These are phyloP conservation scores for honey bee (Apis mellifera) DNA, from an alignment of 1,140 invertebrate species.

Conservation along the genomic window DNA sequence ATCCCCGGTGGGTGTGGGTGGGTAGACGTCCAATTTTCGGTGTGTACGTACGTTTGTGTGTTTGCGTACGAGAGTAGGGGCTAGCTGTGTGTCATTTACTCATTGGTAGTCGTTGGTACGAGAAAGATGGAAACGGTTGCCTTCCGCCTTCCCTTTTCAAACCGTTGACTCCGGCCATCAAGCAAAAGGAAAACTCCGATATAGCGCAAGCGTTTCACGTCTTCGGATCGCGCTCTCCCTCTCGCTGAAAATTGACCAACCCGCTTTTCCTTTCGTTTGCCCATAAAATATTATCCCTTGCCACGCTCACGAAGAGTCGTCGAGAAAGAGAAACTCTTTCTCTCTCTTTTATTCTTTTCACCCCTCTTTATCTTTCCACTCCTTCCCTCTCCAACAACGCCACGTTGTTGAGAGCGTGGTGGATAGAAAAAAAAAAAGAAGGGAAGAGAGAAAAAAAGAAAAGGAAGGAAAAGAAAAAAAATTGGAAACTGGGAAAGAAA, in stretches of 20 bases:
- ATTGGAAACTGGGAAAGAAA: slow-evolving; percentile 15
- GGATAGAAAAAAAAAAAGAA: too few relatives aligned
- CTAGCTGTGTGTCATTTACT: slow-evolving; percentile 69
- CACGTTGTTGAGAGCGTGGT: not conserved
- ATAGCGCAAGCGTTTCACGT: slow-evolving; percentile 63
- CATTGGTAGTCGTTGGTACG: slow-evolving; percentile 60
- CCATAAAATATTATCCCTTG: slow-evolving; percentile 48
- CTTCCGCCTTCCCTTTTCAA: slow-evolving; percentile 66
- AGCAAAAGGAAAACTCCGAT: slow-evolving; percentile 62
- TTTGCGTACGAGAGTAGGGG: slow-evolving; percentile 65
- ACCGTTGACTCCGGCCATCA: slow-evolving; percentile 60
- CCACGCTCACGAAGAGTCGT: slow-evolving; percentile 15
- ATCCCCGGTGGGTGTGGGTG: slow-evolving; percentile 51
- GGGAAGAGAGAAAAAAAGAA: too few relatives aligned
- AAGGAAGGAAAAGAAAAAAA: not conserved
- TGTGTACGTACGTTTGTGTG: slow-evolving; percentile 51
- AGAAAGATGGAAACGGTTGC: slow-evolving; percentile 47
- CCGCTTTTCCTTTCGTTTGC: slow-evolving; percentile 63
- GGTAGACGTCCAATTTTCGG: slow-evolving; percentile 55
- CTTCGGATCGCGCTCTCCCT: slow-evolving; percentile 45
- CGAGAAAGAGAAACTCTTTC: slow-evolving; percentile 8
- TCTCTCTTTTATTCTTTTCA: not conserved
- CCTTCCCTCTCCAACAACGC: not conserved
- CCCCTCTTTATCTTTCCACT: not conserved
- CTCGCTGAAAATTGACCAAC: slow-evolving; percentile 58